Evolutionary conservation across 1,140 invertebrate species (phyloP).

Genomic region (Polyergus mexicanus): DNA sequence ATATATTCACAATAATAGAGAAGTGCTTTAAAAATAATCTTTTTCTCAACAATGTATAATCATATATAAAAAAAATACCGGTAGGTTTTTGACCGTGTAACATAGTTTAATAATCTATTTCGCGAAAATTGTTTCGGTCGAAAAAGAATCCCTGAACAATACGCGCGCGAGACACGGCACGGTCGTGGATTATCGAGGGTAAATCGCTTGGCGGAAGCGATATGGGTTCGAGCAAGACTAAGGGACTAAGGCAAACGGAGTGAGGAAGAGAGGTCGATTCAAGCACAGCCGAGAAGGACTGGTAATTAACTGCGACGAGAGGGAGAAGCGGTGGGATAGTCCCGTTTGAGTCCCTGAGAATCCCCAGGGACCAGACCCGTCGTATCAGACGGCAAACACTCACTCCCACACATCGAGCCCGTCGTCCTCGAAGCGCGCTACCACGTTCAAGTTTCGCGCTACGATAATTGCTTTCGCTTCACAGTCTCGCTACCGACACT

Average conservation of each 20-base stretch:
- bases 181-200: conserved; percentile 55
- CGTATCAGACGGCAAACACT: conserved; percentile 83
- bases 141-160: conserved; percentile 25
- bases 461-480: conserved; percentile 85
- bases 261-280: conserved; percentile 73
- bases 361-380: conserved; percentile 83
- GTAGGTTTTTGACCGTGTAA: no score
- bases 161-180: conserved; percentile 27
- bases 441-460: conserved; percentile 84
- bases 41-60: not conserved
- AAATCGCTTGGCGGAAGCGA: conserved; percentile 45
- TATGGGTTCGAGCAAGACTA: conserved; percentile 61
- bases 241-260: conserved; percentile 62
- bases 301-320: conserved; percentile 83
- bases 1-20: not conserved
- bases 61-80: not conserved
- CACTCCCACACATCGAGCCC: conserved; percentile 75
- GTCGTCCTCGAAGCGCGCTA: conserved; percentile 66
- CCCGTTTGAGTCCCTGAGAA: conserved; percentile 83
- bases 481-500: conserved; percentile 78
- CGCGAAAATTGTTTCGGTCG: not conserved
- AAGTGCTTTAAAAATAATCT: not conserved
- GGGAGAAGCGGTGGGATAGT: conserved; percentile 72
- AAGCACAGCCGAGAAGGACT: conserved; percentile 71
- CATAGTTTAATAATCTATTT: not conserved